phyloP scores from a whole-genome alignment of 2,888 invertebrate genomes.

The Andricus curvator region DNA sequence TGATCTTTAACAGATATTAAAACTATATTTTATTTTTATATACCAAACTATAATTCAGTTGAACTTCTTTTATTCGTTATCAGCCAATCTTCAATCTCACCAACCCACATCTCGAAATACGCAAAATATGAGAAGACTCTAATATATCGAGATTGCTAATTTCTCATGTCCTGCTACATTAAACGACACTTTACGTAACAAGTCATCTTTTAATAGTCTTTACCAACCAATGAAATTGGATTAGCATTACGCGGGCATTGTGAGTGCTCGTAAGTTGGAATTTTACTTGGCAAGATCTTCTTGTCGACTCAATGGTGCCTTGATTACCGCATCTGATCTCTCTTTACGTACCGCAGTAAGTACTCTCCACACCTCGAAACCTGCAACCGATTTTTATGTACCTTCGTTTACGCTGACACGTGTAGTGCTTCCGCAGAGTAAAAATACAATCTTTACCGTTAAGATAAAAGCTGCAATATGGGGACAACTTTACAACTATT shows the following conservation, averaged over 20 bases:
- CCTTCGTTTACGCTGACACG: neutral
- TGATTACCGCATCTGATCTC: conserved; percentile 37
- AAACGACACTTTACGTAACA: neutral
- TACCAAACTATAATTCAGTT: neutral
- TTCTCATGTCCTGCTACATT: conserved; percentile 2
- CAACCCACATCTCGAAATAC: conserved; percentile 1
- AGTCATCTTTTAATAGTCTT: conserved; percentile 40
- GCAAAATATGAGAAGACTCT: conserved; percentile 2
- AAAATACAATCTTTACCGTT: neutral
- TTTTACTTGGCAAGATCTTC: conserved; percentile 44
- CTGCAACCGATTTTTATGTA: neutral
- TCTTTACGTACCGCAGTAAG: conserved; percentile 6
- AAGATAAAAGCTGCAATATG: neutral
- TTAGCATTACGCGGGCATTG: conserved; percentile 54
- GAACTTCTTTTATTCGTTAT: neutral
- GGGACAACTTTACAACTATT: neutral
- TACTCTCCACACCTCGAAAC: conserved; percentile 4
- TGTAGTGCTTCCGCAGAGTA: neutral
- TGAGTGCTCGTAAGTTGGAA: conserved; percentile 55
- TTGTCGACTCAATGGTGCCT: conserved; percentile 32
- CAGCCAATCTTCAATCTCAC: neutral
- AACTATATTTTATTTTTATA: neutral
- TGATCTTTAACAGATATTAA: neutral
- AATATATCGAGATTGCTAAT: conserved; percentile 10
- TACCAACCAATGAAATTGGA: conserved; percentile 47